Evolutionary conservation across 2,113 vertebrate species (phyloP).

Genomic region (Notarius lentiginosus): DNA sequence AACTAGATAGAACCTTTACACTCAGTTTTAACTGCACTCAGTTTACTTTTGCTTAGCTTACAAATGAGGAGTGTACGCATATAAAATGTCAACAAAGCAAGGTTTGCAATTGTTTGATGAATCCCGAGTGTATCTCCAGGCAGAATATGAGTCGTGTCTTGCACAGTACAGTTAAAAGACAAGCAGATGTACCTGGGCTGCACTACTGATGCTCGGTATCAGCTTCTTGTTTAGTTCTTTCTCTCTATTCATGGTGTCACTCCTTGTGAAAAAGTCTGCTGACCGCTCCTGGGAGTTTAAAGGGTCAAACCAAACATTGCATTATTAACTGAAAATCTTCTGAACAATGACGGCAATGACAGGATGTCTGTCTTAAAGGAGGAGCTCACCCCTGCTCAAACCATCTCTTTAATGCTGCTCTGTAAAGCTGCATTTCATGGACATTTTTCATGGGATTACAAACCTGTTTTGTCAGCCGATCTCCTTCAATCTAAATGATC

Average conservation of each 20-base stretch:
- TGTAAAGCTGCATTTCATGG: not conserved
- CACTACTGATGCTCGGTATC: not conserved
- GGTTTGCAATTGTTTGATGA: not conserved
- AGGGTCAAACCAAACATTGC: not conserved
- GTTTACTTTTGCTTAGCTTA: slow-evolving; percentile 14
- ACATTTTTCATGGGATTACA: not conserved
- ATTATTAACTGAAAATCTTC: not conserved
- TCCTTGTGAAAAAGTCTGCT: not conserved
- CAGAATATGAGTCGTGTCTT: not conserved
- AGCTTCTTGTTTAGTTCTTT: not conserved
- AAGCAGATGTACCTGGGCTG: not conserved
- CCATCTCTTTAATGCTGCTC: not conserved
- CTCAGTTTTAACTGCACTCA: not conserved
- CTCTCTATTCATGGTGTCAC: not conserved
- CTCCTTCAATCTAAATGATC: not conserved
- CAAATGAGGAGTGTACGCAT: not conserved
- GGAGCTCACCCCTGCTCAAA: not conserved
- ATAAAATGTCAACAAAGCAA: not conserved
- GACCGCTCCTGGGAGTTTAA: not conserved
- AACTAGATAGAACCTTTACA: not conserved
- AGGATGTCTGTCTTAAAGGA: not conserved
- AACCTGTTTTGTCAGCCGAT: not conserved
- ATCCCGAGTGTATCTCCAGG: slow-evolving; percentile 5
- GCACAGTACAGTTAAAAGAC: not conserved
- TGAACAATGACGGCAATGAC: not conserved